phyloP scores from a whole-genome alignment of 1,140 invertebrate genomes.

The Plectus sambesii region DNA sequence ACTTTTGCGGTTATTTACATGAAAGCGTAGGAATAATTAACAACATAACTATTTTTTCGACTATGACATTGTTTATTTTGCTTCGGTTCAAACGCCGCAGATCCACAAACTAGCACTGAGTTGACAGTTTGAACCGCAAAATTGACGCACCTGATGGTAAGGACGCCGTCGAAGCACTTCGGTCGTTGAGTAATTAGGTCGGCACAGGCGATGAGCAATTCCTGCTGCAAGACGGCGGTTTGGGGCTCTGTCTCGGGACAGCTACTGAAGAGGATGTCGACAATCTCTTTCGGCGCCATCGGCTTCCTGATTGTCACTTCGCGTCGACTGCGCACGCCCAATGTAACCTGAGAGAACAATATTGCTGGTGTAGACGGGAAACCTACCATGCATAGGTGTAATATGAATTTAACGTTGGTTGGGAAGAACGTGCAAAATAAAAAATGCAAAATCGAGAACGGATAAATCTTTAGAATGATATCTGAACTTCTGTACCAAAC shows the following conservation, averaged over 20 bases:
- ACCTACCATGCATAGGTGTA: slow-evolving; percentile 9
- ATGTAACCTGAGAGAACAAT: slow-evolving; percentile 60
- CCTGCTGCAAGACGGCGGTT: slow-evolving; percentile 88
- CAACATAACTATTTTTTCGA: too few relatives aligned
- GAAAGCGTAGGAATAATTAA: too few relatives aligned
- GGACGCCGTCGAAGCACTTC: slow-evolving; percentile 47
- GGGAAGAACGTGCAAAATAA: background rate
- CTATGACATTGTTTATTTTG: too few relatives aligned
- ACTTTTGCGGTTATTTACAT: too few relatives aligned
- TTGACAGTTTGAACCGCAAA: too few relatives aligned
- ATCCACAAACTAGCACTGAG: too few relatives aligned
- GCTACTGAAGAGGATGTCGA: slow-evolving; percentile 45
- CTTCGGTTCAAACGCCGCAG: too few relatives aligned
- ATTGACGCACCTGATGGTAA: too few relatives aligned
- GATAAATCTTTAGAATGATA: background rate
- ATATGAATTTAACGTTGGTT: too few relatives aligned
- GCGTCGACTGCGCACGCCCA: slow-evolving; percentile 77
- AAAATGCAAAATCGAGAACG: slow-evolving; percentile 1
- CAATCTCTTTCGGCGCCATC: slow-evolving; percentile 63
- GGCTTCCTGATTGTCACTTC: slow-evolving; percentile 94
- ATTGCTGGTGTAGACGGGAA: slow-evolving; percentile 1
- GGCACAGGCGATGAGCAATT: slow-evolving; percentile 65
- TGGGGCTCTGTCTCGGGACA: slow-evolving; percentile 70
- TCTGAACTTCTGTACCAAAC: slow-evolving; percentile 1
- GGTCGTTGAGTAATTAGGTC: slow-evolving; percentile 88